Conservation (phyloP, 1,140 invertebrate species). For the Leptestheria dahalacensis region DNA sequence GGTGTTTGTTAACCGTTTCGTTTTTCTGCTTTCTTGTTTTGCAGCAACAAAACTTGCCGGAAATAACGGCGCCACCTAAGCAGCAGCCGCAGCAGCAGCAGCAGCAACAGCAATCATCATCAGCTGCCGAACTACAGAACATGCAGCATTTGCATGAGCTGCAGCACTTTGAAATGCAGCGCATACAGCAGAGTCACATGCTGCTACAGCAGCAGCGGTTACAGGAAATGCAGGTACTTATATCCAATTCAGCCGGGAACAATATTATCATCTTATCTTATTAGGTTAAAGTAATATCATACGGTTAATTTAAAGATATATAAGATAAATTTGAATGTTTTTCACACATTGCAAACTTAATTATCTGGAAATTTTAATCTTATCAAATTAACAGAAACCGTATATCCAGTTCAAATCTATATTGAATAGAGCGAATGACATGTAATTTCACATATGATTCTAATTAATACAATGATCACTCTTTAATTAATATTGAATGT, state of each 20-base stretch:
- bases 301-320: background rate
- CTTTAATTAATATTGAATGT: no score
- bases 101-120: slow-evolving; percentile 24
- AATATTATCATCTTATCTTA: background rate
- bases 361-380: no score
- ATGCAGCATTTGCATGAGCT: slow-evolving; percentile 21
- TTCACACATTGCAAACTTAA: no score
- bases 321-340: no score
- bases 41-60: slow-evolving; percentile 27
- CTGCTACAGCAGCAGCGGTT: slow-evolving; percentile 38
- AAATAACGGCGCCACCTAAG: slow-evolving; percentile 35
- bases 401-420: no score
- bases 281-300: background rate
- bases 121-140: slow-evolving; percentile 9
- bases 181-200: slow-evolving; percentile 31
- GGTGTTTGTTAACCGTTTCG: background rate
- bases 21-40: slow-evolving; percentile 29
- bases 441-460: no score
- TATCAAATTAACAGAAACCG: no score
- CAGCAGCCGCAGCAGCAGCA: slow-evolving; percentile 36
- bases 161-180: slow-evolving; percentile 23
- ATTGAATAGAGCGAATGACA: no score
- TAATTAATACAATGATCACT: no score
- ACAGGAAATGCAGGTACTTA: slow-evolving; percentile 40
- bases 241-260: no score